Conservation (phyloP, 2,888 invertebrate species). For the Drosophila subquinaria region DNA sequence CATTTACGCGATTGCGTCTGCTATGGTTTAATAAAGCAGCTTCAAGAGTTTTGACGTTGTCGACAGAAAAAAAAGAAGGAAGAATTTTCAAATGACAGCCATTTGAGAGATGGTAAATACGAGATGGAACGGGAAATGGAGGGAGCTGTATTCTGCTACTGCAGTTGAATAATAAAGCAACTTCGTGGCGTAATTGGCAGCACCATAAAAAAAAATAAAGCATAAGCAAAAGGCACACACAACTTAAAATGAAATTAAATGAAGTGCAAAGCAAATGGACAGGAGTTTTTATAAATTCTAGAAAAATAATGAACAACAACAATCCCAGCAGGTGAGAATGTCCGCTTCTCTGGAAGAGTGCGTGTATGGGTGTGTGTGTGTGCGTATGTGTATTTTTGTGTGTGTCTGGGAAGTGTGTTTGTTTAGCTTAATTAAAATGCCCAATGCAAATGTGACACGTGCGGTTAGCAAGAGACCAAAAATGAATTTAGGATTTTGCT, state of each 20-base stretch:
- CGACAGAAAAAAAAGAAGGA: conserved; percentile 28
- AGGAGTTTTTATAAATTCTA: conserved; percentile 29
- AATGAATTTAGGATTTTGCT: conserved; percentile 19
- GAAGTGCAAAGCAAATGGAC: conserved; percentile 58
- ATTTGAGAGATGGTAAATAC: conserved; percentile 44
- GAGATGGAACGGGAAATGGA: background rate
- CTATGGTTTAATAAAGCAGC: conserved; percentile 79
- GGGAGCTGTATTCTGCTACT: conserved; percentile 1
- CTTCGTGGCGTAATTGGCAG: conserved; percentile 73
- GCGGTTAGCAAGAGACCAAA: conserved; percentile 33
- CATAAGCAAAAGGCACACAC: conserved; percentile 49
- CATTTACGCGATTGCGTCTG: conserved; percentile 72
- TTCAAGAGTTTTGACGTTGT: conserved; percentile 59
- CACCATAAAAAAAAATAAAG: conserved; percentile 49
- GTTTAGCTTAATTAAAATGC: conserved; percentile 72
- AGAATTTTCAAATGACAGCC: conserved; percentile 53
- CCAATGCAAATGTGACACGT: conserved; percentile 50
- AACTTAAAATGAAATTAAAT: conserved; percentile 69
- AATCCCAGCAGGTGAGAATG: background rate
- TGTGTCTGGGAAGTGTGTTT: conserved; percentile 39
- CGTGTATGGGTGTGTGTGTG: conserved; percentile 3
- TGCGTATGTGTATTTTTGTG: conserved; percentile 10
- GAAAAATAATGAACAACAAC: conserved; percentile 4
- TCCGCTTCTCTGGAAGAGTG: conserved; percentile 1
- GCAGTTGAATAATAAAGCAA: conserved; percentile 71